phyloP scores from a whole-genome alignment of 1,140 invertebrate species.

The Oryctes rhinoceros region DNA sequence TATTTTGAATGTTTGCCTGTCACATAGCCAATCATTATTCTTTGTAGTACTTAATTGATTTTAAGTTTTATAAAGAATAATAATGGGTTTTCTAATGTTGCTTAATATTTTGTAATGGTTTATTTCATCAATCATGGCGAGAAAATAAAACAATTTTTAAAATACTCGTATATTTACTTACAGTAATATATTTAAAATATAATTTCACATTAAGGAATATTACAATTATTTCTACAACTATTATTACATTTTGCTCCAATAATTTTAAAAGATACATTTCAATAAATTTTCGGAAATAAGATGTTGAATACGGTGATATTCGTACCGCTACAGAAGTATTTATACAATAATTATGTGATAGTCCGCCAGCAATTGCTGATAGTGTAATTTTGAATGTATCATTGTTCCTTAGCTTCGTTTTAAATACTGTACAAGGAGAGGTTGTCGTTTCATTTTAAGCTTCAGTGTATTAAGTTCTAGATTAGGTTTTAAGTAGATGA shows the following conservation, averaged over 20 bases:
- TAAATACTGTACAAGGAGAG: constrained; percentile 22
- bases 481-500: constrained; percentile 10
- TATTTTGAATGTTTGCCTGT: too few species aligned
- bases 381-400: neutral
- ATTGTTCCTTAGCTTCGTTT: neutral
- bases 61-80: too few species aligned
- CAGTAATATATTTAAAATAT: constrained; percentile 13
- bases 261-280: neutral
- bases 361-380: neutral
- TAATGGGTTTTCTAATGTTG: too few species aligned
- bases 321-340: neutral
- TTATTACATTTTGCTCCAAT: neutral
- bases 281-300: neutral
- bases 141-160: neutral
- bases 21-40: too few species aligned
- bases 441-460: constrained; percentile 18
- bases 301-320: neutral
- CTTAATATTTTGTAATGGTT: too few species aligned
- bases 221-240: constrained; percentile 5
- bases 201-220: constrained; percentile 15
- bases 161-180: constrained; percentile 9
- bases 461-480: neutral
- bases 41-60: too few species aligned
- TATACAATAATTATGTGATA: neutral
- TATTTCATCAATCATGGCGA: too few species aligned